Evolutionary conservation across 2,888 invertebrate genomes (phyloP).

Genomic region (Eucriotettix oculatus): DNA sequence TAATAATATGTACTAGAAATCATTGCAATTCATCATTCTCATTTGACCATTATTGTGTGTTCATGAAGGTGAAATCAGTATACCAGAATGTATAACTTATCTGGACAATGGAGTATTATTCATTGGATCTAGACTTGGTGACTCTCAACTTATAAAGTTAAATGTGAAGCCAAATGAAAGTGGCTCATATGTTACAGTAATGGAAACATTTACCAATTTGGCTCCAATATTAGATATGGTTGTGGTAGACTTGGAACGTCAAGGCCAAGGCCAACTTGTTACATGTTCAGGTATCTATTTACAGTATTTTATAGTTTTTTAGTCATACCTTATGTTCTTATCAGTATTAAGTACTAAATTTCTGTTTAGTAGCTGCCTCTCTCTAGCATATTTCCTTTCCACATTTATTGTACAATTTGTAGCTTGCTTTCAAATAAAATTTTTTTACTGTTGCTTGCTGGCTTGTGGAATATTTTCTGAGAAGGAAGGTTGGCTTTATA

Average conservation of each 20-base stretch:
- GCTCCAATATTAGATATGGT: slow-evolving; percentile 98
- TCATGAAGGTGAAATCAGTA: slow-evolving; percentile 57
- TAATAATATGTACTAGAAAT: background rate
- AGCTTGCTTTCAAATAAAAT: no score
- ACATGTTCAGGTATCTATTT: slow-evolving; percentile 71
- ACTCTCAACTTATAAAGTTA: slow-evolving; percentile 85
- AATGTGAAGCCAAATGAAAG: slow-evolving; percentile 69
- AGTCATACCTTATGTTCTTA: background rate
- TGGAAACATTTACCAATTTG: slow-evolving; percentile 94
- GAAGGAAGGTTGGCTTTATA: no score
- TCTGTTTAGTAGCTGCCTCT: no score
- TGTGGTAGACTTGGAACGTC: slow-evolving; percentile 88
- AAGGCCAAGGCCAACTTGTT: slow-evolving; percentile 94
- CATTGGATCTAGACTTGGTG: slow-evolving; percentile 89
- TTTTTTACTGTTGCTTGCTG: no score
- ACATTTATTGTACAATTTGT: no score
- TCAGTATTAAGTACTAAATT: no score
- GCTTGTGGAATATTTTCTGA: no score
- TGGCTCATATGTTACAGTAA: slow-evolving; percentile 78
- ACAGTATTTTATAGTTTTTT: background rate
- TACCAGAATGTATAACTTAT: slow-evolving; percentile 95
- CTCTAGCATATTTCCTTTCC: no score
- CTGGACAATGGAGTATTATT: slow-evolving; percentile 96
- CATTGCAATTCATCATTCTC: background rate
- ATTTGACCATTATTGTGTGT: background rate